A percentile compares a stretch with the other conserved stretches of the same genome.
Conservation (phyloP, 2,113 vertebrate species). For the Puma concolor region DNA sequence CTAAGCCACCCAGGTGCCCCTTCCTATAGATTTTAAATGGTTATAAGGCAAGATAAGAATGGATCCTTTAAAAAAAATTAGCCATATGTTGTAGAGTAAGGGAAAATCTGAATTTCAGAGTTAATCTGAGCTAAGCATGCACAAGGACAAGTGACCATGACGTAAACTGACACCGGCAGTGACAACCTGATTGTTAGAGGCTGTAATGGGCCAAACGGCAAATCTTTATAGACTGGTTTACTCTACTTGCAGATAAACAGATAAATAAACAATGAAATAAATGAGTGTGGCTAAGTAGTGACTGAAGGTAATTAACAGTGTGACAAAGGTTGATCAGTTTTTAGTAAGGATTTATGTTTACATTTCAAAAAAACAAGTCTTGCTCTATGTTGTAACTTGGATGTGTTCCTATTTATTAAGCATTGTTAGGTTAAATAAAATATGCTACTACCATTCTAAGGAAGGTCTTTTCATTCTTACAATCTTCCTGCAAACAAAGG, state of each 20-base stretch:
- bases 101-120: not conserved
- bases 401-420: slow-evolving; percentile 54
- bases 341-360: not conserved
- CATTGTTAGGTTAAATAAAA: slow-evolving; percentile 61
- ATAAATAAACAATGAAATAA: not conserved
- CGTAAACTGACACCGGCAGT: not conserved
- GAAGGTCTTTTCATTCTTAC: slow-evolving; percentile 14
- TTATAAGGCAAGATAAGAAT: not conserved
- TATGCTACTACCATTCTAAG: not conserved
- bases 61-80: slow-evolving; percentile 52
- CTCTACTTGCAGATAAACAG: not conserved
- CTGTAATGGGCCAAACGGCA: not conserved
- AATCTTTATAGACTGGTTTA: not conserved
- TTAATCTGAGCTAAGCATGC: not conserved
- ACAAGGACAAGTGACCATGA: not conserved
- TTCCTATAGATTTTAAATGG: slow-evolving; percentile 28
- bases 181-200: not conserved
- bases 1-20: no score
- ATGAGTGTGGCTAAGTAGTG: not conserved
- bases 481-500: slow-evolving; percentile 13
- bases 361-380: not conserved
- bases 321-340: slow-evolving; percentile 23
- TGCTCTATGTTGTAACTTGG: slow-evolving; percentile 3
- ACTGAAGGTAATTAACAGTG: not conserved
- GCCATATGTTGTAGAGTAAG: not conserved